These are phyloP conservation scores for Prosopocoilus inquinatus DNA, from an alignment of 2,888 invertebrate species.

Conservation along the genomic window DNA sequence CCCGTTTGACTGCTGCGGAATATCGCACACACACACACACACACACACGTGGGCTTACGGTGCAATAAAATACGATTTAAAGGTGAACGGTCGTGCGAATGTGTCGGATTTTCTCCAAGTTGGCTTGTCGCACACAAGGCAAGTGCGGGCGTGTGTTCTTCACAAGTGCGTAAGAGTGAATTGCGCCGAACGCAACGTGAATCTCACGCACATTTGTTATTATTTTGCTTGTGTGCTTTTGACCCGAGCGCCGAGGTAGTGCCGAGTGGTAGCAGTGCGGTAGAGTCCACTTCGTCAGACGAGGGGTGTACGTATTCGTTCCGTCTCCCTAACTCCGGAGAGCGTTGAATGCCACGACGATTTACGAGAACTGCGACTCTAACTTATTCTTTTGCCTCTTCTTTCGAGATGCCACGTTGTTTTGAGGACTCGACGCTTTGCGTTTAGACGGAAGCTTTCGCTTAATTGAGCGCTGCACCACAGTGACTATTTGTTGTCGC, in stretches of 20 bases:
- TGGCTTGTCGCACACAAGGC: not conserved
- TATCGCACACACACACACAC: constrained; percentile 11
- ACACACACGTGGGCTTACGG: constrained; percentile 12
- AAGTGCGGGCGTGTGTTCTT: constrained; percentile 6
- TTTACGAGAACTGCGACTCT: too few relatives aligned
- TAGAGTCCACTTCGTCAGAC: constrained; percentile 52
- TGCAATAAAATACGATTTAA: constrained; percentile 14
- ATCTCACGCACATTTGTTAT: constrained; percentile 69
- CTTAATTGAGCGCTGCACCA: constrained; percentile 5
- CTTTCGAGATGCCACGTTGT: too few relatives aligned
- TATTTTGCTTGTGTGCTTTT: constrained; percentile 69
- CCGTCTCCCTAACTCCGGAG: constrained; percentile 23
- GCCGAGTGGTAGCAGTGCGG: constrained; percentile 52
- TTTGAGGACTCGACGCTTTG: too few relatives aligned
- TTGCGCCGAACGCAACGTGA: constrained; percentile 30
- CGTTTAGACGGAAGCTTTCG: constrained; percentile 14
- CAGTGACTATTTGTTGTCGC: constrained; percentile 39
- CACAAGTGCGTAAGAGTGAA: constrained; percentile 7
- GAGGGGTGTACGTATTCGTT: constrained; percentile 48
- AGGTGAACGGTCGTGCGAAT: constrained; percentile 16
- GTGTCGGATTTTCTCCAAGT: constrained; percentile 12
- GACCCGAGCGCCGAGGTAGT: constrained; percentile 51
- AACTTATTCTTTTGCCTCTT: too few relatives aligned
- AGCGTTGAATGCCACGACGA: too few relatives aligned
- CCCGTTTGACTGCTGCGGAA: too few relatives aligned